Base-by-base conservation (phyloP, 2,888 invertebrate genomes). In the Muschampia plurimacula region DNA sequence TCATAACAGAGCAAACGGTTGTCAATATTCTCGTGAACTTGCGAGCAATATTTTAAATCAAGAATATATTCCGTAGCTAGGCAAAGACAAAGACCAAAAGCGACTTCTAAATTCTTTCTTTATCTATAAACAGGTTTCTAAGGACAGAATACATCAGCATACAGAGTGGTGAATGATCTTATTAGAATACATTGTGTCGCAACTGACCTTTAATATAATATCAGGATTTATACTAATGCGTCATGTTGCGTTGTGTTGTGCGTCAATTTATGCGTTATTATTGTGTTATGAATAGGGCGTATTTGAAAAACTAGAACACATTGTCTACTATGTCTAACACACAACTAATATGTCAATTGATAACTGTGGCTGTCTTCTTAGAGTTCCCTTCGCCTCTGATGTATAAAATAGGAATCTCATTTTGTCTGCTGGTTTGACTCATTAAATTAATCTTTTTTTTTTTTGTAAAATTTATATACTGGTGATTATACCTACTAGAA, bases 121-220 rank as follows among this genome's bases (percentile, higher is more conserved):
- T 70, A 49, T 36, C 52, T 36, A 44, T 68, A 72, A 77, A 78
- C 70, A 59, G n/a, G 60, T 76, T 76, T 66, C 65, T 75, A 76
- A 77, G 77, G 76, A 78, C 76, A 69, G 74, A 69, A 77, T 77
- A 77, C 72, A 78, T 78, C 72, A 74, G 71, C 78, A 77, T 77
- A 76, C 69, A 57, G 60, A 60, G 76, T 75, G 64, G 74, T 60
- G 44, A 68, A 68, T 76, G 73, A 76, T 76, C 74, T 78, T 73
- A 75, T 75, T 74, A 75, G 2, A 74, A 73, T 46, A 57, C 28
- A 64, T 64, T 44, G 64, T 76, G 75, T 79, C 74, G 69, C 57
- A 75, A 75, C 74, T 65, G 75, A 77, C 75, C 76, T 77, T 77
- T 76, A n/a, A 28, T 57, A 28, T 64, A 64, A 64, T 39, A 62